Evolutionary conservation across 2,113 vertebrate genomes (phyloP).

Genomic region (Ifrita kowaldi): DNA sequence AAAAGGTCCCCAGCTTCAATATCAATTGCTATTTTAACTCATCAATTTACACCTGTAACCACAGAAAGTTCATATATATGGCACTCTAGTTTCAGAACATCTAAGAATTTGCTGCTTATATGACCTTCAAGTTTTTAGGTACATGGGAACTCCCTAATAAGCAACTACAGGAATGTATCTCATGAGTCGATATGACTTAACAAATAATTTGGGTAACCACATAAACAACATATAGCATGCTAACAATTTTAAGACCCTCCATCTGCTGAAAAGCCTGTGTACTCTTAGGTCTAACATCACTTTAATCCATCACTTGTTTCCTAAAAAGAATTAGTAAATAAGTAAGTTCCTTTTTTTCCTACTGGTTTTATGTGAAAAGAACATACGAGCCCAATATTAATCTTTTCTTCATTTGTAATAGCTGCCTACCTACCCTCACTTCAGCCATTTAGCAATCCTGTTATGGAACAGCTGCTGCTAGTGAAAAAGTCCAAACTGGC

Average conservation of each 20-base stretch:
- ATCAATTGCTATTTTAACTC: background rate
- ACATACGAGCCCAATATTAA: background rate
- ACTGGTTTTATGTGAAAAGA: background rate
- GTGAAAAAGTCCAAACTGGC: background rate
- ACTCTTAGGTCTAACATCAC: background rate
- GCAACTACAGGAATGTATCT: background rate
- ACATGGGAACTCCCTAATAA: background rate
- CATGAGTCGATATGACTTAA: background rate
- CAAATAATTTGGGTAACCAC: background rate
- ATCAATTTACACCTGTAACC: background rate
- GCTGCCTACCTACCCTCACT: background rate
- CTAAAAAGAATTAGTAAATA: background rate
- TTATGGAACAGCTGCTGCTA: background rate
- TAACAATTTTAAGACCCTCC: background rate
- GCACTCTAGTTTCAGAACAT: background rate
- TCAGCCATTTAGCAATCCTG: background rate
- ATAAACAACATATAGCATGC: background rate
- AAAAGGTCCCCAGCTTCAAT: background rate
- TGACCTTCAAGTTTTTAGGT: background rate
- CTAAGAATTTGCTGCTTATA: background rate
- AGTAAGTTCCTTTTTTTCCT: background rate
- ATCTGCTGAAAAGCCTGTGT: background rate
- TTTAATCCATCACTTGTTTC: background rate
- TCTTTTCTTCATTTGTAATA: background rate
- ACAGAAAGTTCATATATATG: background rate